These are phyloP conservation scores for Gambusia affinis DNA, from an alignment of 2,113 vertebrate genomes.

Conservation along the genomic window DNA sequence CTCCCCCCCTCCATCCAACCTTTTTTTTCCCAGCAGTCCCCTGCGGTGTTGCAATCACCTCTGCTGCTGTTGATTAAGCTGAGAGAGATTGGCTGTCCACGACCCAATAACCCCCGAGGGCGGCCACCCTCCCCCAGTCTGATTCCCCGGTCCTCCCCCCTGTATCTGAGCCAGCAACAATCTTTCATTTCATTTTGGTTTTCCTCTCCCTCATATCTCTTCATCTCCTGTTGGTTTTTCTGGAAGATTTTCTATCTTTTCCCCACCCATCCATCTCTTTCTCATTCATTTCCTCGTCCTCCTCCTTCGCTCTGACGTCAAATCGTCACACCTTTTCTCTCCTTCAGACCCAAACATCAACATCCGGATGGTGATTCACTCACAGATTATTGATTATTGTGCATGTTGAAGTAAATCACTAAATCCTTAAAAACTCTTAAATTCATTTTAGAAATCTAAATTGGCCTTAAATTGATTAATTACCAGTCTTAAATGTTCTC, in stretches of 20 bases:
- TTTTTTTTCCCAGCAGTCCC: slow-evolving; percentile 57
- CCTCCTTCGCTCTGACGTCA: neutral
- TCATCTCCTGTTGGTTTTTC: slow-evolving; percentile 13
- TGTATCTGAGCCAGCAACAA: slow-evolving; percentile 56
- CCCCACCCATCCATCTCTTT: neutral
- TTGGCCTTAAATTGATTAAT: no score
- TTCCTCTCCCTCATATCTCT: slow-evolving; percentile 12
- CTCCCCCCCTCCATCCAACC: slow-evolving; percentile 12
- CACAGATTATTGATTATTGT: no score
- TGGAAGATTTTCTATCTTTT: neutral
- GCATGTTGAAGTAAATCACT: no score
- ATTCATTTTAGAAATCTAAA: no score
- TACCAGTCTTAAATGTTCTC: no score
- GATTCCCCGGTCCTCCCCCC: neutral
- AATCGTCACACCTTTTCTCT: no score
- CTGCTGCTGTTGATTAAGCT: slow-evolving; percentile 79
- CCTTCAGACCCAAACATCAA: no score
- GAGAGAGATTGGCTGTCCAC: slow-evolving; percentile 80
- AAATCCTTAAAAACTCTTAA: no score
- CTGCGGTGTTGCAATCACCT: slow-evolving; percentile 72
- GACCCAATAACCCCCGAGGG: slow-evolving; percentile 77
- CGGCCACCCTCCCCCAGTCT: slow-evolving; percentile 5
- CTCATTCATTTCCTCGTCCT: neutral
- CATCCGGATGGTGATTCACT: no score
- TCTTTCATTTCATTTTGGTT: slow-evolving; percentile 46